These are phyloP conservation scores for Mobula hypostoma DNA, from an alignment of 2,113 vertebrate species.

Conservation along the genomic window DNA sequence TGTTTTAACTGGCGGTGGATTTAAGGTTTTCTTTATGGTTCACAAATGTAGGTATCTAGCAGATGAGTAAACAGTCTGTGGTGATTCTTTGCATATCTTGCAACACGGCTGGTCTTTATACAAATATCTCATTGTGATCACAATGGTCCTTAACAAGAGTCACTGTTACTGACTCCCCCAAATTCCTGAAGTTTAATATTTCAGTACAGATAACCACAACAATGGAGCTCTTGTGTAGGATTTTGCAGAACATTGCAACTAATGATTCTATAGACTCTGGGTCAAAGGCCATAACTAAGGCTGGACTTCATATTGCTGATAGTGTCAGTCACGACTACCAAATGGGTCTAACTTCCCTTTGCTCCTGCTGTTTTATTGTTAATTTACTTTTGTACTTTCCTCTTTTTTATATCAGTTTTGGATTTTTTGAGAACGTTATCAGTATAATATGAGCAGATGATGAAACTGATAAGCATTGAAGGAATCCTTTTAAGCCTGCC, in stretches of 20 bases:
- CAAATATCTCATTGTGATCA: slow-evolving; percentile 45
- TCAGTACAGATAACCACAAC: slow-evolving; percentile 52
- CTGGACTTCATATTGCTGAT: slow-evolving; percentile 39
- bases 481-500: neutral
- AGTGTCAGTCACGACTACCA: slow-evolving; percentile 39
- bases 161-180: slow-evolving; percentile 47
- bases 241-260: slow-evolving; percentile 44
- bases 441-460: neutral
- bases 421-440: neutral
- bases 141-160: slow-evolving; percentile 45
- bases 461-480: neutral
- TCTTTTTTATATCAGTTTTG: neutral
- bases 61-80: slow-evolving; percentile 36
- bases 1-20: neutral
- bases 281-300: slow-evolving; percentile 44
- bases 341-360: slow-evolving; percentile 33
- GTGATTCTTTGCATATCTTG: slow-evolving; percentile 44
- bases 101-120: slow-evolving; percentile 45
- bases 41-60: neutral
- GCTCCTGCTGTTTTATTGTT: neutral
- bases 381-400: neutral
- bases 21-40: neutral
- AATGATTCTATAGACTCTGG: slow-evolving; percentile 49
- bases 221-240: slow-evolving; percentile 52
- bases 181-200: slow-evolving; percentile 55